These are phyloP conservation scores for Tubulanus polymorphus DNA, from an alignment of 2,888 invertebrate species.

Conservation along the genomic window DNA sequence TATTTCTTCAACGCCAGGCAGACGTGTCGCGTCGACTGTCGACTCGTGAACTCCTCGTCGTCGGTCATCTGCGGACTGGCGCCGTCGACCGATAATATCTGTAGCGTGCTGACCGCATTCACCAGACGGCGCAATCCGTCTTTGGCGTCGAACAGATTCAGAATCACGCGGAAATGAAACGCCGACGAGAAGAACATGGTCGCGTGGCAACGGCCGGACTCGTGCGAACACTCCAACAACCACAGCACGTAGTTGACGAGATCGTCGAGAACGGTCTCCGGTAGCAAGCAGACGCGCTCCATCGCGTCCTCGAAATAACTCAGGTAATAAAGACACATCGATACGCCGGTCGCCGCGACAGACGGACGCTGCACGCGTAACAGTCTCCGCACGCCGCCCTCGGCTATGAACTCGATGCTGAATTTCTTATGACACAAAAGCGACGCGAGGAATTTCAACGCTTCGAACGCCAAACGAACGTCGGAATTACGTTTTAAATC, in stretches of 20 bases:
- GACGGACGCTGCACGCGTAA: constrained; percentile 89
- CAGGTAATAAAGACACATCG: constrained; percentile 92
- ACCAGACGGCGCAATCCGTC: constrained; percentile 90
- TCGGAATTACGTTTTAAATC: constrained; percentile 84
- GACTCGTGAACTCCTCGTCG: constrained; percentile 83
- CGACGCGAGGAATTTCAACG: constrained; percentile 89
- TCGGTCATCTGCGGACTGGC: constrained; percentile 60
- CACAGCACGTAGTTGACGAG: constrained; percentile 88
- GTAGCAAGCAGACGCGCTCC: constrained; percentile 87
- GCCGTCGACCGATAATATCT: constrained; percentile 75
- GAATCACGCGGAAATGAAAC: constrained; percentile 86
- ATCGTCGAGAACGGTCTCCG: constrained; percentile 71
- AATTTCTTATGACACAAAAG: constrained; percentile 97
- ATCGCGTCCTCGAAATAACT: constrained; percentile 97
- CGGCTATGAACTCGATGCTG: constrained; percentile 88
- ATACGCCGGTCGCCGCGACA: constrained; percentile 92
- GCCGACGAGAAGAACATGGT: constrained; percentile 97
- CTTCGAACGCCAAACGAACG: constrained; percentile 91
- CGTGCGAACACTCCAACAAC: constrained; percentile 93
- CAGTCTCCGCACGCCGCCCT: constrained; percentile 79
- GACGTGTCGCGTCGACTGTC: constrained; percentile 87
- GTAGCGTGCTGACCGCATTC: constrained; percentile 88
- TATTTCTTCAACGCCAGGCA: constrained; percentile 85
- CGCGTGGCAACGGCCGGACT: constrained; percentile 95
- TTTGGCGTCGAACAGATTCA: constrained; percentile 90